These are phyloP conservation scores for Congeria kusceri DNA, from an alignment of 2,888 invertebrate genomes.

Conservation along the genomic window DNA sequence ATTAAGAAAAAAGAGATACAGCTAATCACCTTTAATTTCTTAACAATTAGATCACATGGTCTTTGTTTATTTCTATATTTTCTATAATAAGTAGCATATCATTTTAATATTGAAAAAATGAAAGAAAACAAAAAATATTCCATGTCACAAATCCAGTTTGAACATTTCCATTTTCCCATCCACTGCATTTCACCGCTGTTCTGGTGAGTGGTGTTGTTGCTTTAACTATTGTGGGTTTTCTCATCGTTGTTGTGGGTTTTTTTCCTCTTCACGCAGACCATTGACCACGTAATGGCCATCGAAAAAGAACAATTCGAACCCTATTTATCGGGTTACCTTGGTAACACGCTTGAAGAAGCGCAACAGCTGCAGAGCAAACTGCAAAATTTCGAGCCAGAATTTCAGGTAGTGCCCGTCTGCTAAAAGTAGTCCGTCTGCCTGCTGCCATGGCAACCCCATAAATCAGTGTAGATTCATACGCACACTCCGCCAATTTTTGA, in stretches of 20 bases:
- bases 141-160: background rate
- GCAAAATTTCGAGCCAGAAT: constrained; percentile 77
- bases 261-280: constrained; percentile 73
- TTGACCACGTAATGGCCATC: constrained; percentile 80
- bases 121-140: background rate
- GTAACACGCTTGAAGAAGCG: constrained; percentile 76
- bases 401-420: constrained; percentile 74
- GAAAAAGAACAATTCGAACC: constrained; percentile 83
- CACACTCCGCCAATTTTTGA: too few relatives aligned
- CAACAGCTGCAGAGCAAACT: constrained; percentile 79
- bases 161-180: background rate
- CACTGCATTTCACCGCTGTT: background rate
- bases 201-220: constrained; percentile 7
- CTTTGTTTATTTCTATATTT: too few relatives aligned
- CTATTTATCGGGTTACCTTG: constrained; percentile 80
- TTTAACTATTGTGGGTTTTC: constrained; percentile 16
- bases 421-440: constrained; percentile 38
- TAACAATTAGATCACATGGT: too few relatives aligned
- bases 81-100: background rate
- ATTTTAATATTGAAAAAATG: background rate
- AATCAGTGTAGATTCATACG: too few relatives aligned
- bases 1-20: too few relatives aligned
- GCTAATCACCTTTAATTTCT: too few relatives aligned
- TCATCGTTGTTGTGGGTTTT: constrained; percentile 38
- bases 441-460: constrained; percentile 32